These are phyloP conservation scores for Macrobrachium nipponense DNA, from an alignment of 1,140 invertebrate genomes.

Conservation along the genomic window DNA sequence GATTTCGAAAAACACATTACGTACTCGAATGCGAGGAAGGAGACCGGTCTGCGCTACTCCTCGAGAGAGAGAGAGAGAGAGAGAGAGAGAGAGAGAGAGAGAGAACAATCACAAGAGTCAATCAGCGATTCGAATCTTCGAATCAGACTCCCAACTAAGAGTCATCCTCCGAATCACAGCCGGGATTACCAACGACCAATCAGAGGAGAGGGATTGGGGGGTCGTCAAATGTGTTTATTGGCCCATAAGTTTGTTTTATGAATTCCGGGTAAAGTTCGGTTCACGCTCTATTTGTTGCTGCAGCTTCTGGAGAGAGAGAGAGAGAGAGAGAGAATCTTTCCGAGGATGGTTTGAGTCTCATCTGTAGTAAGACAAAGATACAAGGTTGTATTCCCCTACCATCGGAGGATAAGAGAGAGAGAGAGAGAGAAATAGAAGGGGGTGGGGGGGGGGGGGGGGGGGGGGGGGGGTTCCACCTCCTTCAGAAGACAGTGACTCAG, in stretches of 20 bases:
- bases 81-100: slow-evolving; percentile 37
- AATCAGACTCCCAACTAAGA: slow-evolving; percentile 23
- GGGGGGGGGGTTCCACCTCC: neutral
- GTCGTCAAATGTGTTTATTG: slow-evolving; percentile 39
- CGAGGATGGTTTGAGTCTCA: neutral
- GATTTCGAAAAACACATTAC: no score
- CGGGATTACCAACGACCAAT: slow-evolving; percentile 23
- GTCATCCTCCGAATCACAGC: slow-evolving; percentile 24
- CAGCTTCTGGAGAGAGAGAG: neutral
- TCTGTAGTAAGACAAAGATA: neutral
- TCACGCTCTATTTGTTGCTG: neutral
- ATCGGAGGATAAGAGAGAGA: neutral
- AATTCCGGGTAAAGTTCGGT: slow-evolving; percentile 15
- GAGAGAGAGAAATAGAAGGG: neutral
- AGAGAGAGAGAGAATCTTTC: neutral
- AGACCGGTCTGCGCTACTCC: no score
- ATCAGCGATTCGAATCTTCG: slow-evolving; percentile 20
- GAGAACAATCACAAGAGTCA: slow-evolving; percentile 5
- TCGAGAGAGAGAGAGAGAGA: slow-evolving; percentile 14
- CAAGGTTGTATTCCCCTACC: no score
- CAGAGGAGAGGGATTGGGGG: slow-evolving; percentile 34
- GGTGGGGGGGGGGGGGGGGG: neutral
- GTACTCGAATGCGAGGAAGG: no score
- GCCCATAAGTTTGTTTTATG: slow-evolving; percentile 38
- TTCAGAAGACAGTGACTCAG: neutral